phyloP scores from a whole-genome alignment of 2,797 vertebrate genomes.

The Thunnus albacares region DNA sequence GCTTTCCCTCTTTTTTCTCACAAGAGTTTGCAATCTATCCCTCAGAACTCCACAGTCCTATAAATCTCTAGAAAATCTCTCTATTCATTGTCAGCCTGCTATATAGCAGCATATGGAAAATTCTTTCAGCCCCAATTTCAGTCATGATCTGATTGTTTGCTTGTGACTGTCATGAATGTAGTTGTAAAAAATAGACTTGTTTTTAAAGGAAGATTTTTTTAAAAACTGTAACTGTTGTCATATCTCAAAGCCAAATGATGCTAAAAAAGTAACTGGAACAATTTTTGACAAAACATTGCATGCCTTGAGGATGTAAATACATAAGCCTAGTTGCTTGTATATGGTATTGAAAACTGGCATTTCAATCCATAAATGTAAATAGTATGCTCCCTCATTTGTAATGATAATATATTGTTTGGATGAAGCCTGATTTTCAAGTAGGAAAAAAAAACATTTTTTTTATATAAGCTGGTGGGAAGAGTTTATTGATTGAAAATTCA shows the following conservation, averaged over 20 bases:
- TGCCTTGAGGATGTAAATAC: conserved; percentile 50
- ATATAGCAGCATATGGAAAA: conserved; percentile 63
- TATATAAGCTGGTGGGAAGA: conserved; percentile 83
- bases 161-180: conserved; percentile 36
- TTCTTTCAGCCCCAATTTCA: conserved; percentile 54
- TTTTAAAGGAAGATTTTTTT: conserved; percentile 24
- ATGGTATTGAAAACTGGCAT: conserved; percentile 70
- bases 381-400: conserved; percentile 77
- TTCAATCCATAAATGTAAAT: conserved; percentile 89
- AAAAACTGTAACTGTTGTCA: conserved; percentile 20
- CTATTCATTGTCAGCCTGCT: conserved; percentile 79
- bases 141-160: conserved; percentile 43
- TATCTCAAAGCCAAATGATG: conserved; percentile 1
- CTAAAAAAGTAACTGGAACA: conserved; percentile 13
- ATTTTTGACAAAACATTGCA: conserved; percentile 24
- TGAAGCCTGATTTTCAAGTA: conserved; percentile 75
- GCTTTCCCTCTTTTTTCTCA: conserved; percentile 79
- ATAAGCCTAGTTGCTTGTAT: conserved; percentile 31
- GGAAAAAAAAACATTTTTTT: conserved; percentile 58
- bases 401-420: conserved; percentile 87
- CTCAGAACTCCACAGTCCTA: conserved; percentile 77
- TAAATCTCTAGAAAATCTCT: conserved; percentile 85
- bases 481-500: conserved; percentile 85
- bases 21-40: conserved; percentile 81
- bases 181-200: conserved; percentile 1